Percentiles rank a stretch among this genome's conserved stretches.
These are phyloP conservation scores for Panorpa germanica DNA, from an alignment of 2,888 invertebrate genomes.

Conservation along the genomic window DNA sequence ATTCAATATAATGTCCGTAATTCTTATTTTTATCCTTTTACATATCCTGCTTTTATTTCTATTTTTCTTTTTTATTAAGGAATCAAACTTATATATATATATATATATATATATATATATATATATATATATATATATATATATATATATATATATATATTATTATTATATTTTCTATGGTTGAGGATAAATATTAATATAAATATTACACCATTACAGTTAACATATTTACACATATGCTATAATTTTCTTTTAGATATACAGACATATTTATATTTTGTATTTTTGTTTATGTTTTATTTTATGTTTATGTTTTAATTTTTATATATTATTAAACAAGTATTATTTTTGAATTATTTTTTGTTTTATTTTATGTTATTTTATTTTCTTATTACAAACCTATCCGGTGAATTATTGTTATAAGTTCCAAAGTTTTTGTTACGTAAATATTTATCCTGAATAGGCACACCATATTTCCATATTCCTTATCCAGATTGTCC, in stretches of 20 bases:
- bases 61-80: too few species aligned
- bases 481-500: too few species aligned
- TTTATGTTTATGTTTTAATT: background rate
- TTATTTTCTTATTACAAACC: conserved; percentile 15
- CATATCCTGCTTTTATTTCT: too few species aligned
- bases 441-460: too few species aligned
- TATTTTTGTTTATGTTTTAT: conserved; percentile 1
- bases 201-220: conserved; percentile 12
- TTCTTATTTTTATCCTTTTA: too few species aligned
- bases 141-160: conserved; percentile 10
- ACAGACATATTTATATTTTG: conserved; percentile 4
- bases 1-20: too few species aligned
- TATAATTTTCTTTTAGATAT: conserved; percentile 1
- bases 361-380: conserved; percentile 12
- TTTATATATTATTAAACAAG: background rate
- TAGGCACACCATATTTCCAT: too few species aligned
- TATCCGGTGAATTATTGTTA: conserved; percentile 22
- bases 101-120: conserved; percentile 10
- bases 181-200: conserved; percentile 10
- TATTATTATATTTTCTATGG: conserved; percentile 8
- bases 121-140: conserved; percentile 10
- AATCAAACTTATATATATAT: conserved; percentile 9
- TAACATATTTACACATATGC: conserved; percentile 9
- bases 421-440: too few species aligned
- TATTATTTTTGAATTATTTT: conserved; percentile 10